Evolutionary conservation across 2,797 vertebrate genomes (phyloP).

Genomic region (Tarsius wallacei): DNA sequence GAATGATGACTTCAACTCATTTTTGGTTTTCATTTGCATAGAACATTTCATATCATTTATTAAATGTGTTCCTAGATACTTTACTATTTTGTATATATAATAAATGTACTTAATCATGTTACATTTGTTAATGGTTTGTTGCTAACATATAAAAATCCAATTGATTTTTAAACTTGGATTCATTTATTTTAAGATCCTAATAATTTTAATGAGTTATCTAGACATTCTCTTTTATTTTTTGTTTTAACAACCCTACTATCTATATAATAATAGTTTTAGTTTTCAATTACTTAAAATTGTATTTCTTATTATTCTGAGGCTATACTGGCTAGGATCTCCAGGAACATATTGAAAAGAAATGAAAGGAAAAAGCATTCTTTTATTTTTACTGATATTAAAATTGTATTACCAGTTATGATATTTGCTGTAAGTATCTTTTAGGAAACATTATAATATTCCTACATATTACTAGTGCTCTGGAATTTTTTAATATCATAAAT

Average conservation of each 20-base stretch:
- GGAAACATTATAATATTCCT: neutral
- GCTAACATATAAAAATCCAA: neutral
- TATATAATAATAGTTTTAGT: neutral
- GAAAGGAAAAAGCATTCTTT: neutral
- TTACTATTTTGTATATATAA: neutral
- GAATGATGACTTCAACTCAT: no score
- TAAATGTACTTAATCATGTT: neutral
- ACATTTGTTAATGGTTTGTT: neutral
- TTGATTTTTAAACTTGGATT: neutral
- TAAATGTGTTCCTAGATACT: neutral
- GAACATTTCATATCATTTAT: neutral
- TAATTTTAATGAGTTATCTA: neutral
- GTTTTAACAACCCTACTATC: neutral
- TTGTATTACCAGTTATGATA: neutral
- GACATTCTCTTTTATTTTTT: neutral
- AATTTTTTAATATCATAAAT: neutral
- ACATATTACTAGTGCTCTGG: neutral
- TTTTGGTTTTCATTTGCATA: no score
- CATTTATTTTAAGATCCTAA: neutral
- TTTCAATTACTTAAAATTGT: neutral
- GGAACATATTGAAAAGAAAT: neutral
- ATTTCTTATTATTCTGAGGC: neutral
- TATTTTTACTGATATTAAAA: neutral
- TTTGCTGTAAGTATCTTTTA: neutral
- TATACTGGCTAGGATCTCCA: neutral